A percentile compares a stretch with the other conserved stretches of the same genome.
Conservation (phyloP, 2,888 invertebrate species). For the Metallyticus violacea region DNA sequence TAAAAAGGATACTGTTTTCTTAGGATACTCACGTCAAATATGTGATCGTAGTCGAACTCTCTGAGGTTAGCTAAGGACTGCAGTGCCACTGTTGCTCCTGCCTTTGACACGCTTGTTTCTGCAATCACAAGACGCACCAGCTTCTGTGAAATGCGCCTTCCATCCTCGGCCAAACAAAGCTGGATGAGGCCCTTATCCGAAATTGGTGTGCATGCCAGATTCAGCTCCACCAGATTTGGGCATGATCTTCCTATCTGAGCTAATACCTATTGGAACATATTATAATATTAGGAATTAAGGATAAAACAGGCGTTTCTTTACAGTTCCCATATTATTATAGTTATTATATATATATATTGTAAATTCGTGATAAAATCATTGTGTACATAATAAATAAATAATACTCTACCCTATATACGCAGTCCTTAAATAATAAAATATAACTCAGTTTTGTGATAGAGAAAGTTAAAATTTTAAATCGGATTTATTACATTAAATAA, state of each 20-base stretch:
- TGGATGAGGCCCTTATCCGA: constrained; percentile 40
- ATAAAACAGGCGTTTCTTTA: no score
- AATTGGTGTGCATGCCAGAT: constrained; percentile 41
- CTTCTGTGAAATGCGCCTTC: constrained; percentile 37
- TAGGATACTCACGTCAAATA: constrained; percentile 41
- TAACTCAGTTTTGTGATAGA: no score
- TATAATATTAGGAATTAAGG: neutral
- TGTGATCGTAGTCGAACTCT: constrained; percentile 43
- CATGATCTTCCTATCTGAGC: constrained; percentile 40
- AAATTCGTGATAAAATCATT: no score
- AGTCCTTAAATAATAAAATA: no score
- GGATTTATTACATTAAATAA: no score
- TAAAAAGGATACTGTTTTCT: no score
- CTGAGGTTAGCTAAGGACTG: constrained; percentile 39
- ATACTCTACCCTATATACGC: no score
- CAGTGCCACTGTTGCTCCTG: constrained; percentile 39
- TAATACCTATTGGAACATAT: constrained; percentile 37
- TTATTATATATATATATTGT: no score
- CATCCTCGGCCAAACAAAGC: constrained; percentile 38
- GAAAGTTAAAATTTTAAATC: no score
- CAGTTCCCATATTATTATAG: no score
- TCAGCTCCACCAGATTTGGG: constrained; percentile 39
- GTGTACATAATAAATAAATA: no score
- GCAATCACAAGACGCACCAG: constrained; percentile 39
- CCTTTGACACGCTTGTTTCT: constrained; percentile 40